Base-by-base conservation (phyloP, 2,888 invertebrate genomes). In the Thera britannica region DNA sequence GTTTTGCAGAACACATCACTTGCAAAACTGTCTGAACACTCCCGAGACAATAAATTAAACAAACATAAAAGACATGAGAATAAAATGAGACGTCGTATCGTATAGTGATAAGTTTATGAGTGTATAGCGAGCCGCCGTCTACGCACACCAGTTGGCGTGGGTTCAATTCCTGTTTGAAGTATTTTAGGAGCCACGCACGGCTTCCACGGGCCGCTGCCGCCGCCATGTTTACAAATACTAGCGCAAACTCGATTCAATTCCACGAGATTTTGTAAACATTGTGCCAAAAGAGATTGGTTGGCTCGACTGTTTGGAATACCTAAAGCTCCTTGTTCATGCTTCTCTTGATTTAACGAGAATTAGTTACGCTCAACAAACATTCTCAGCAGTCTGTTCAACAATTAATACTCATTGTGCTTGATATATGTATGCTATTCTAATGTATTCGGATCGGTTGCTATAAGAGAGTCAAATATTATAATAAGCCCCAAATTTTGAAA, bases 151-250 rank as follows among this genome's bases (percentile, higher is more conserved):
- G 84, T 92, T 93, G 93, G 93, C 93, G 83, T 82, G 84, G 84
- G 80, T 90, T 92, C 92, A 92, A 93, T 87, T 92, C 91, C 90
- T 92, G 90, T 90, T 90, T 86, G 88, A 90, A 83, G 90, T 93
- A 93, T 93, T 93, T 92, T 88, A 76, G 89, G 92, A 90, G 83
- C 83, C 89, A 88, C 87, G 87, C 90, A 86, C 86, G 84, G 83
- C 79, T 83, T 77, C 77, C 79, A 74, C 79, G 79, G 79, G 75
- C 79, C 75, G 78, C 81, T 81, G 65, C 80, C 82, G 83, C 80
- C 82, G 83, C 84, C 87, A 86, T 92, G 93, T 93, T 93, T 93
- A 93, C 93, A 90, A 93, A 93, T 93, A 92, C 87, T 90, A 88
- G 87, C 85, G 83, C 88, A 84, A 86, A 87, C 86, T 87, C 89